phyloP scores from a whole-genome alignment of 2,113 vertebrate genomes.

The Lophius piscatorius region DNA sequence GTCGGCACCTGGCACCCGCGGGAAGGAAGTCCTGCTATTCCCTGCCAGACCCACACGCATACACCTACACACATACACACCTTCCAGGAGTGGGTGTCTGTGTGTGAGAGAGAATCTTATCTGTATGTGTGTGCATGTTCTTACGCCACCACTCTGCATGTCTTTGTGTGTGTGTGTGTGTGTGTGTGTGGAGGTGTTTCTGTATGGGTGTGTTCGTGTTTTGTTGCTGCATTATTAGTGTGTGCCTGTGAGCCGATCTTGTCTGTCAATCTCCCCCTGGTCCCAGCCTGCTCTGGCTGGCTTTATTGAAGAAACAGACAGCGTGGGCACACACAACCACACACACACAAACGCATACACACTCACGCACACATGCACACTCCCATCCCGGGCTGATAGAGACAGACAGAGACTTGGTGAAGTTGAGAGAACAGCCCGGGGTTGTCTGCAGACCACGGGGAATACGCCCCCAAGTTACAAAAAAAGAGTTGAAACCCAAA shows the following conservation, averaged over 20 bases:
- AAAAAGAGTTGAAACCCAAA: slow-evolving; percentile 44
- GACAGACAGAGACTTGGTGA: slow-evolving; percentile 68
- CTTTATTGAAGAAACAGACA: slow-evolving; percentile 74
- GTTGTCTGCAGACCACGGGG: slow-evolving; percentile 73
- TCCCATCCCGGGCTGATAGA: slow-evolving; percentile 72
- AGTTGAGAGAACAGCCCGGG: slow-evolving; percentile 77
- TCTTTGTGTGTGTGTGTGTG: slow-evolving; percentile 26
- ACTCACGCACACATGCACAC: slow-evolving; percentile 40
- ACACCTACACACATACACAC: slow-evolving; percentile 6
- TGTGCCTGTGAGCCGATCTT: slow-evolving; percentile 68
- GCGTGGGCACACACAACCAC: slow-evolving; percentile 56
- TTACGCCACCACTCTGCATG: slow-evolving; percentile 37
- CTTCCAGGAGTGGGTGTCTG: slow-evolving; percentile 37
- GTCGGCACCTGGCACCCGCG: slow-evolving; percentile 71
- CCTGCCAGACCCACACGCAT: slow-evolving; percentile 36
- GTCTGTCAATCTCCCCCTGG: slow-evolving; percentile 69
- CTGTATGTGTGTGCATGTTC: slow-evolving; percentile 26
- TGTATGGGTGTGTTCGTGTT: slow-evolving; percentile 7
- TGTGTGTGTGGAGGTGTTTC: slow-evolving; percentile 11
- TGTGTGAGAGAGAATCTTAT: slow-evolving; percentile 26
- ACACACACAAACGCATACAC: slow-evolving; percentile 23
- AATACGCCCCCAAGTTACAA: slow-evolving; percentile 71
- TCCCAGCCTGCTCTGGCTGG: slow-evolving; percentile 71
- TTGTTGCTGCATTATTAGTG: slow-evolving; percentile 59
- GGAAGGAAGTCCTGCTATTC: slow-evolving; percentile 62